Percentiles rank a stretch among this genome's conserved stretches.
Evolutionary conservation across 2,888 invertebrate genomes (phyloP).

Genomic region (Netelia melanura): DNA sequence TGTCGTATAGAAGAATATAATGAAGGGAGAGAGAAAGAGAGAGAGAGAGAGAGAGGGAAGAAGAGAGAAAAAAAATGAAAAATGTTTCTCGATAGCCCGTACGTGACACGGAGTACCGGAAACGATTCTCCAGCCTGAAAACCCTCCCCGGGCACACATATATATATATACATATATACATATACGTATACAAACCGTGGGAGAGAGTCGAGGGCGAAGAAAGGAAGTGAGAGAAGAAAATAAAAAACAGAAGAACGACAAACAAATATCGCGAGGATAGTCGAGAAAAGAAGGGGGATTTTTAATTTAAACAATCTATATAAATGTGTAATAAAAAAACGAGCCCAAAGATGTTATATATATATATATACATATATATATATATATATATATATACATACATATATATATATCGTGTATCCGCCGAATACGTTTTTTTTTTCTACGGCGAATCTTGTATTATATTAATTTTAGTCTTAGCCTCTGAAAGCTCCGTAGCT

Average conservation of each 20-base stretch:
- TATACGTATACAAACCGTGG: slow-evolving; percentile 15
- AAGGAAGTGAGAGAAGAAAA: slow-evolving; percentile 56
- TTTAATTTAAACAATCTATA: slow-evolving; percentile 74
- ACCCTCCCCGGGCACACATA: slow-evolving; percentile 12
- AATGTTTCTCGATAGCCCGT: slow-evolving; percentile 17
- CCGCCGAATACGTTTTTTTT: slow-evolving; percentile 74
- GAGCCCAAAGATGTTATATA: slow-evolving; percentile 85
- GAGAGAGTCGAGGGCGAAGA: slow-evolving; percentile 24
- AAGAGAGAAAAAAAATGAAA: slow-evolving; percentile 15
- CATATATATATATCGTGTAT: slow-evolving; percentile 79
- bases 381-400: slow-evolving; percentile 65
- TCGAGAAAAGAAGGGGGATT: slow-evolving; percentile 23
- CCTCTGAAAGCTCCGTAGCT: slow-evolving; percentile 78
- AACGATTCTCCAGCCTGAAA: slow-evolving; percentile 31
- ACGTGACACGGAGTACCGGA: slow-evolving; percentile 3
- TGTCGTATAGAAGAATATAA: slow-evolving; percentile 4
- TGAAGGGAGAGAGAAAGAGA: background rate
- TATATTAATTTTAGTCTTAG: slow-evolving; percentile 83
- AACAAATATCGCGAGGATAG: slow-evolving; percentile 60
- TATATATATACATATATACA: slow-evolving; percentile 14
- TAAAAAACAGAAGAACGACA: slow-evolving; percentile 42
- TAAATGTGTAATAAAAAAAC: slow-evolving; percentile 84
- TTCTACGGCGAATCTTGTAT: slow-evolving; percentile 80
- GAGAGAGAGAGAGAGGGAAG: background rate
- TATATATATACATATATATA: slow-evolving; percentile 77